Conservation (phyloP, 2,888 invertebrate genomes). For the Macroteleia sp. region DNA sequence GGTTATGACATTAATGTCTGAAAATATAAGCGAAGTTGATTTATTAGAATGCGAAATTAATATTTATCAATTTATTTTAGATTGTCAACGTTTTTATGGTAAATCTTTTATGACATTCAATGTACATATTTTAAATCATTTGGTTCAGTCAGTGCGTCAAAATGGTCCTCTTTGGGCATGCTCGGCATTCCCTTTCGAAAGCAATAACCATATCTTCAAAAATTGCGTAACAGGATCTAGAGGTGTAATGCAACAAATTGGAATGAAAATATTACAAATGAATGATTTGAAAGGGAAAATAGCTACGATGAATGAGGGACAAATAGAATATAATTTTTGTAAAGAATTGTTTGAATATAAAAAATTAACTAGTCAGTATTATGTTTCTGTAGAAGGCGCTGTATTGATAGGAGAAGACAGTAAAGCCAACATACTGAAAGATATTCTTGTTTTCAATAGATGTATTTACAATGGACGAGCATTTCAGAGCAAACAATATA, state of each 20-base stretch:
- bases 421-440: no score
- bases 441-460: no score
- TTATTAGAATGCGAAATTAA: constrained; percentile 45
- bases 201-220: constrained; percentile 21
- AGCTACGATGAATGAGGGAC: no score
- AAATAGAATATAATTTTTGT: no score
- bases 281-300: background rate
- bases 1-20: constrained; percentile 11
- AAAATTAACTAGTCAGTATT: no score
- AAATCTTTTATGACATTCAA: constrained; percentile 56
- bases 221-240: constrained; percentile 21
- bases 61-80: constrained; percentile 42
- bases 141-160: constrained; percentile 33
- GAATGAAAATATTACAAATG: background rate
- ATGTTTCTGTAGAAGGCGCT: no score
- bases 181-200: constrained; percentile 59
- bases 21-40: constrained; percentile 42
- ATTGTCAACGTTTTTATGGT: constrained; percentile 47
- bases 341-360: no score
- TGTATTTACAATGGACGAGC: no score
- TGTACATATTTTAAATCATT: constrained; percentile 46
- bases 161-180: constrained; percentile 59
- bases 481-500: no score
- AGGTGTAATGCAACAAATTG: constrained; percentile 38
- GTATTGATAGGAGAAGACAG: no score